Evolutionary conservation across 2,113 vertebrate species (phyloP), one percentile per base, ranked within the genome.

Genomic region (Sciurus niger): DNA sequence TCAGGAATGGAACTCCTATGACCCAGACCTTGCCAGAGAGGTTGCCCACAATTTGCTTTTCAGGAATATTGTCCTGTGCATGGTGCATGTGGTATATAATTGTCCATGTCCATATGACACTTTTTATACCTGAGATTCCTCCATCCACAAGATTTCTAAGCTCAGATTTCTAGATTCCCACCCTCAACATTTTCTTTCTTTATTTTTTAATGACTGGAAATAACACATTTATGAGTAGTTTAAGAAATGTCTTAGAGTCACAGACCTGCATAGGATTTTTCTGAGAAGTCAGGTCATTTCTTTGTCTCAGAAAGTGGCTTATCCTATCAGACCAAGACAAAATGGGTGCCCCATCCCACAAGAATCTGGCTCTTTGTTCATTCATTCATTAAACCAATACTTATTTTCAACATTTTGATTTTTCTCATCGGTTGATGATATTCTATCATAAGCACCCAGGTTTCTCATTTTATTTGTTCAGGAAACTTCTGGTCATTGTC

Each of bases 141-240:
- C 34, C 51, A 63, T 72, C 51, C 72, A 72, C 79, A 80, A 76
- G 48, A 68, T 67, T 78, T 88, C 70, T 43, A 73, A 79, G 24
- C 40, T 87, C 18, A 87, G 51, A 9, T 84, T 89, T 95, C 84
- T 60, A 12, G 46, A 74, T 84, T 82, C 73, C 28, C 68, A 12
- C 3, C 9, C 8, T 63, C 51, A 25, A 8, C n/a, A 40, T 14
- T 46, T 46, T 84, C 74, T 80, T 43, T 82, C 3, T 20, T 24
- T 93, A 9, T 83, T 67, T 32, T 95, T 82, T 53, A 76, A 43
- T 37, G 72, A 25, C 43, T 80, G 18, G n/a, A 89, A 95, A 79
- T 63, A 78, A 91, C 40, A 84, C 46, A 32, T 68, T 80, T 80
- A 40, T 53, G 48, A 63, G 28, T 37, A 18, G n/a, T 84, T 88